Percentiles rank a stretch among this genome's conserved stretches.
Conservation (phyloP, 2,113 vertebrate species). For the Colius striatus region DNA sequence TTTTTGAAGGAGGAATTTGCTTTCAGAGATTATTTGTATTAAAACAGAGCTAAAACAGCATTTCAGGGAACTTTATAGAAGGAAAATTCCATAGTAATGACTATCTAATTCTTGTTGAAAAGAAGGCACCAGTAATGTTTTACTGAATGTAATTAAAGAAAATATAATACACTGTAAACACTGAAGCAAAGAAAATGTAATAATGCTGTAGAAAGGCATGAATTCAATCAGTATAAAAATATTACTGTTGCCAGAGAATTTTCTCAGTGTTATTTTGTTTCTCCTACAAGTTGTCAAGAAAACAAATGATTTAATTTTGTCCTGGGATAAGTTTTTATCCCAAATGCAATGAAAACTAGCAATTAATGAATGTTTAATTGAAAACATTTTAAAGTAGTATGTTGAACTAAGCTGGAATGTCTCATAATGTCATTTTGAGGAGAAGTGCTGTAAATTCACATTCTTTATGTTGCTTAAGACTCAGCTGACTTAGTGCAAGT, state of each 20-base stretch:
- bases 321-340: not conserved
- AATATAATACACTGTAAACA: not conserved
- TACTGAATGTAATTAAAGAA: not conserved
- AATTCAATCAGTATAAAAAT: not conserved
- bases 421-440: not conserved
- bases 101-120: not conserved
- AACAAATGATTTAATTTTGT: constrained; percentile 12
- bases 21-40: not conserved
- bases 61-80: not conserved
- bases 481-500: not conserved
- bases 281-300: not conserved
- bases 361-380: not conserved
- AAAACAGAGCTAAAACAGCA: not conserved
- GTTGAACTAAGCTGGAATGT: not conserved
- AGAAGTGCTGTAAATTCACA: not conserved
- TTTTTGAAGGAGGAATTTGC: not conserved
- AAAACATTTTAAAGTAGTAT: not conserved
- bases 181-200: not conserved
- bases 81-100: not conserved
- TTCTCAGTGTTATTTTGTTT: not conserved
- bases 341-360: not conserved
- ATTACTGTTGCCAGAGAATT: not conserved
- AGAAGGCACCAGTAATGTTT: not conserved
- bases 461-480: not conserved
- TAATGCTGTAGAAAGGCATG: not conserved